phyloP scores from a whole-genome alignment of 1,140 invertebrate genomes.

The Drosophila teissieri region DNA sequence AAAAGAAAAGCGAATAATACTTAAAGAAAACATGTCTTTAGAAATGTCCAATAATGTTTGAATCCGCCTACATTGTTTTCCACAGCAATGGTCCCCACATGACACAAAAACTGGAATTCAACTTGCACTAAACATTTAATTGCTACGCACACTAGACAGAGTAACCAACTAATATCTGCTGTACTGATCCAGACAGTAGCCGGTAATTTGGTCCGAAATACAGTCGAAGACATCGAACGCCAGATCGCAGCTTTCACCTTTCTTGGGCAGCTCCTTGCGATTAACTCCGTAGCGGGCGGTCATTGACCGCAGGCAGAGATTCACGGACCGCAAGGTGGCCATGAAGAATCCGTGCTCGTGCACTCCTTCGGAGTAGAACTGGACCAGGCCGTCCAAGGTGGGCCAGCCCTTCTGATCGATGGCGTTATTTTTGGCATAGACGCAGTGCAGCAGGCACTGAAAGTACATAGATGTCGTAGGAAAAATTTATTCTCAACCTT shows the following conservation, averaged over 20 bases:
- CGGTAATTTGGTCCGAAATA: conserved; percentile 89
- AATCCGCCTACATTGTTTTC: not conserved
- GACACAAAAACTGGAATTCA: conserved; percentile 11
- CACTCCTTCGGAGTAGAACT: conserved; percentile 89
- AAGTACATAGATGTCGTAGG: not conserved
- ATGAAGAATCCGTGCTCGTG: conserved; percentile 89
- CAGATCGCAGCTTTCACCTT: conserved; percentile 88
- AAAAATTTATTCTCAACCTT: too few species aligned
- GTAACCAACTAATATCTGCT: conserved; percentile 60
- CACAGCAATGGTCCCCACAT: not conserved
- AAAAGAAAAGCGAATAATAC: not conserved
- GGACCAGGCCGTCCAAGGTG: conserved; percentile 88
- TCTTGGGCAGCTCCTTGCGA: conserved; percentile 84
- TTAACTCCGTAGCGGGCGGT: conserved; percentile 81
- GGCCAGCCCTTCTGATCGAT: conserved; percentile 86
- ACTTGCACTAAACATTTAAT: conserved; percentile 31
- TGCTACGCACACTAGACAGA: not conserved
- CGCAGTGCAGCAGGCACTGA: conserved; percentile 82
- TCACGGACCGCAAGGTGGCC: conserved; percentile 88
- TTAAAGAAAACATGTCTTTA: not conserved
- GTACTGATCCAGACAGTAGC: conserved; percentile 86
- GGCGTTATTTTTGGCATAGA: conserved; percentile 82
- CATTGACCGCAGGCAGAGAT: conserved; percentile 87
- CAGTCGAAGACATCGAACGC: conserved; percentile 91
- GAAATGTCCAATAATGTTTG: not conserved